Conservation (phyloP, 2,113 vertebrate species). For the Centropus bengalensis region DNA sequence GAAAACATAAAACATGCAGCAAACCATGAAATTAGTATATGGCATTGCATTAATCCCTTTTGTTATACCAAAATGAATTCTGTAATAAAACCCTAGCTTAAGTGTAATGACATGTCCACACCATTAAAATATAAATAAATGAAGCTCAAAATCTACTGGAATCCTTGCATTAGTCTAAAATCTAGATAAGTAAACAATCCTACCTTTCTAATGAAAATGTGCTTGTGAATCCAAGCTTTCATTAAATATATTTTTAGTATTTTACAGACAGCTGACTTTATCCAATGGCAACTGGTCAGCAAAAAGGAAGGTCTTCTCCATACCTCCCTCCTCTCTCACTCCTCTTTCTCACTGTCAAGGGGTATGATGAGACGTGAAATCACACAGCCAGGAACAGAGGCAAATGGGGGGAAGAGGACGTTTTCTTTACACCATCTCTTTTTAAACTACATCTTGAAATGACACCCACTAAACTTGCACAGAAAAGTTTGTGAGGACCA, state of each 20-base stretch:
- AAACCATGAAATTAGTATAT: background rate
- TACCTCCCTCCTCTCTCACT: background rate
- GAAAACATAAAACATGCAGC: background rate
- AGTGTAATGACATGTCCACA: background rate
- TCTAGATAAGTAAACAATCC: background rate
- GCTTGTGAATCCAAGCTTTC: background rate
- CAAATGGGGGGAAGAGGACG: background rate
- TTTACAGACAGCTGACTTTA: background rate
- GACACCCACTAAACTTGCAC: background rate
- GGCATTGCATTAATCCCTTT: background rate
- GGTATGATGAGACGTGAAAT: background rate
- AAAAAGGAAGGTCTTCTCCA: background rate
- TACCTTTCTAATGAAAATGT: background rate
- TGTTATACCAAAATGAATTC: background rate
- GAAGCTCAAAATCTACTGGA: background rate
- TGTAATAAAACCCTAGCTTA: background rate
- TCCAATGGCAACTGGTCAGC: background rate
- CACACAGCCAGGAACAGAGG: background rate
- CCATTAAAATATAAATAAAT: conserved; percentile 2
- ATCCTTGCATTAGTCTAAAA: background rate
- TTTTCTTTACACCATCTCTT: background rate
- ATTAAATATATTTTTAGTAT: background rate
- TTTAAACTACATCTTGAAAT: background rate
- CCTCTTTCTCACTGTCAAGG: background rate
- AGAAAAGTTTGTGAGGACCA: background rate